Evolutionary conservation across 1,140 invertebrate species (phyloP), one percentile per base, ranked within the genome.

Genomic region (Drosophila pruinosa): DNA sequence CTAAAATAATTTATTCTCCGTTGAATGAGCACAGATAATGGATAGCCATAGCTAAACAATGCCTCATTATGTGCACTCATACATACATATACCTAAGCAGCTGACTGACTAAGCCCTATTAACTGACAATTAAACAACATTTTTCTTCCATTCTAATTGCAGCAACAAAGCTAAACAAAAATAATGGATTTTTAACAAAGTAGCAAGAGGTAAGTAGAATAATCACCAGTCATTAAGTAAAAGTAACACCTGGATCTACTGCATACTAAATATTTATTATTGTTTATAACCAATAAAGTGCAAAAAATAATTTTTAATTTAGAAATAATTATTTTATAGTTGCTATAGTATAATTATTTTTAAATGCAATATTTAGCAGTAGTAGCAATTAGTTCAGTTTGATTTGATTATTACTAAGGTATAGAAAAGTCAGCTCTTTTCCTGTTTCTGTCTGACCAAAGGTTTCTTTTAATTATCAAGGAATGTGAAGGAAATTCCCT

Each of bases 181-280:
- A 83, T 85, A 81, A 85, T 85, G 81, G 81, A 86, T 80, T 77
- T 77, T 86, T 85, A 85, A 81, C 74, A 85, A 64, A 70, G 62
- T 81, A 57, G 70, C 59, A 22, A 85, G 71, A 86, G 81, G 81
- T 85, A 68, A 86, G 81, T 28, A 12, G 8, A 28, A 21, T 24
- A 28, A 15, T 43, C 12, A 21, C 8, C 22, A 34, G 14, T 22
- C 3, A 36, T 24, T 15, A 39, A 62, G 31, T 62, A 24, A 21
- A 21, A 17, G 8, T n/a, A 54, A 56, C 8, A 17, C 12, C 22
- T 21, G 22, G 19, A 14, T 10, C 14, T 3, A 8, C 12, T 8
- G 3, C 14, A 34, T 17, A n/a, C 10, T 52, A 8, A 17, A 28
- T 52, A 39, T 31, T 36, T 41, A 28, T 28, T 43, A 38, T 54